Base-by-base conservation (phyloP, 1,140 invertebrate species). In the Macrobrachium nipponense region DNA sequence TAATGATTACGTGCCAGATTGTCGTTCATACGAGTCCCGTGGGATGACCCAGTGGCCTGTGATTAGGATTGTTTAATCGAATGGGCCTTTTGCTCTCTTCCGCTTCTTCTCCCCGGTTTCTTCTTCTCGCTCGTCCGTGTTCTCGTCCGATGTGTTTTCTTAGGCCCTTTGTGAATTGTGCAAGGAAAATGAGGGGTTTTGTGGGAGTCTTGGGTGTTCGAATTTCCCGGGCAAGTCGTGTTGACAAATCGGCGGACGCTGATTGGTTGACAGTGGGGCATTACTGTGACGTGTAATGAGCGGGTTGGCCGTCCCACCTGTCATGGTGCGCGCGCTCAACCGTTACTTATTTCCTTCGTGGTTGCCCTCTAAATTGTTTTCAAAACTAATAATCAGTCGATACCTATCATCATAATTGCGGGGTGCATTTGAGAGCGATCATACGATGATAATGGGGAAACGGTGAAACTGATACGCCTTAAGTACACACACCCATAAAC, bases 231-330 rank as follows among this genome's bases (percentile, higher is more conserved):
- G 70, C 59, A 75, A 72, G 80, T 75, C 68, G 44, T 62, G 81
- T 83, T 83, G 81, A 83, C 81, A 83, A 75, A 83, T 83, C 72
- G 17, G 70, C 59, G 72, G 43, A 62, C 70, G 81, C 23, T 83
- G 81, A 83, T 83, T 83, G 81, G 81, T 83, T 83, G 81, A 83
- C 81, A 76, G 43, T 68, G 79, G 66, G 79, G 79, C 79, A 81
- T 81, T 81, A 81, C 79, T 68, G 66, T 81, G 79, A 81, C 79
- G 64, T 81, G 79, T 81, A 81, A 81, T 81, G 79, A 81, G 64
- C 79, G 79, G 79, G 79, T 81, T 81, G 79, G 79, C 79, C 79
- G 27, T 18, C 79, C 79, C 66, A 70, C 79, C 79, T 70, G 79
- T 81, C 79, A 68, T 23, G 18, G 43, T 59, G 62, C 66, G 64